Base-by-base conservation (phyloP, 1,140 invertebrate species). In the Aphelenchoides avenae region DNA sequence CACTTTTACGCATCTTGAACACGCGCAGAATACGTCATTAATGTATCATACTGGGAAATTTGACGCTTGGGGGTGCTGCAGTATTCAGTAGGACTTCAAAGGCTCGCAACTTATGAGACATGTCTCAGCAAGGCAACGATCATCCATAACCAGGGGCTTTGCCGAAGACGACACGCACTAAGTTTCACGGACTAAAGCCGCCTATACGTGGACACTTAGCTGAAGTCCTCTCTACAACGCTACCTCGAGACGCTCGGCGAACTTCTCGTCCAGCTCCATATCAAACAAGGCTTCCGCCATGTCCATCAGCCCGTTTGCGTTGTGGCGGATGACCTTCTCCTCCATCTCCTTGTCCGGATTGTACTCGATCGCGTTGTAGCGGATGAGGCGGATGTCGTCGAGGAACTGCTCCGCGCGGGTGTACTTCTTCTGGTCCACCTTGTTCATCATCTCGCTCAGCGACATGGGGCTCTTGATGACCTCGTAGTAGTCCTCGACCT, bases 391-490 rank as follows among this genome's bases (percentile, higher is more conserved):
- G 56, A 93, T 85, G 77, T 93, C 89, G 52, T 84, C 82, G 1
- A 92, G 79, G 78, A 93, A 94, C 66, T 90, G 87, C 74, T 85
- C 82, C n/a, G 87, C 87, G 73, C 86, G 87, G 59, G 86, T 83
- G 76, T 94, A 93, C 61, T 84, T 82, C 75, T 89, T 87, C 75
- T 86, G 82, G 78, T 93, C 89, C 44, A 93, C 88, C 80, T 91
- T 92, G 0, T 85, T 86, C 89, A 92, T 91, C 87, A 93, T 92
- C 1, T 87, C 88, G 76, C 89, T 87, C 47, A 94, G 79, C 75
- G 91, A 88, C 88, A 94, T 91, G 0, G 88, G 88, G 62, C 85
- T 80, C 65, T 87, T 85, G 48, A 94, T 87, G 48, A 92, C 89
- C 26, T 87, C 83, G 56, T 87, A 83, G 77, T 93, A 94, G 79